Base-by-base conservation (phyloP, 2,888 invertebrate species). In the Unio delphinus region DNA sequence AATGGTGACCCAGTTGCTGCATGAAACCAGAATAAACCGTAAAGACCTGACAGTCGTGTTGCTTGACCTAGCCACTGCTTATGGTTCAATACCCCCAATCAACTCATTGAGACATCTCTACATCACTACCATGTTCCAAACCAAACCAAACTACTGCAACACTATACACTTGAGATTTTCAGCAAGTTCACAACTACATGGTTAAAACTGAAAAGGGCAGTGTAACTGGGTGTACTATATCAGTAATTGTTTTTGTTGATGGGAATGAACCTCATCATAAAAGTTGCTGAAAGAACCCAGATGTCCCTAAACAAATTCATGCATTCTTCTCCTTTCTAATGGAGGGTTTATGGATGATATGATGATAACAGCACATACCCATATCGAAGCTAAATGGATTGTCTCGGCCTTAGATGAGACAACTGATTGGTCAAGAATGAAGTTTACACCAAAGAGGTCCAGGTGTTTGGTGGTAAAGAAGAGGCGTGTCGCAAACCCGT, bases 181-280 rank as follows among this genome's bases (percentile, higher is more conserved):
- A 30, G 5, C 4, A 30, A 30, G 30, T 30, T 30, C n/a, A 62
- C 63, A 58, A 61, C 70, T 62, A 6, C 26, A 1, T 70, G 66
- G 58, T 55, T 56, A 54, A 28, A 65, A 6, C 18, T 2, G 30
- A 64, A 57, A 71, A 71, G 54, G 67, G 70, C 3, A 65, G 65
- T 28, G 60, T 68, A 17, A 69, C 72, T 55, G 72, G 64, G 23
- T 71, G 71, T 54, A 65, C 65, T 34, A 69, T 72, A 60, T 72
- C 64, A 20, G 67, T 72, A n/a, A 69, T 69, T 45, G 55, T 69
- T 17, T 72, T 72, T 63, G 58, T 64, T 30, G 18, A 72, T 72
- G 69, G 69, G 67, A 20, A 69, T 72, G 66, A 69, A 72, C 56
- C 65, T 69, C 65, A 55, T 65, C 17, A 64, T 57, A 26, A 61